Conservation (phyloP, 2,797 vertebrate genomes). For the Bradypus variegatus region DNA sequence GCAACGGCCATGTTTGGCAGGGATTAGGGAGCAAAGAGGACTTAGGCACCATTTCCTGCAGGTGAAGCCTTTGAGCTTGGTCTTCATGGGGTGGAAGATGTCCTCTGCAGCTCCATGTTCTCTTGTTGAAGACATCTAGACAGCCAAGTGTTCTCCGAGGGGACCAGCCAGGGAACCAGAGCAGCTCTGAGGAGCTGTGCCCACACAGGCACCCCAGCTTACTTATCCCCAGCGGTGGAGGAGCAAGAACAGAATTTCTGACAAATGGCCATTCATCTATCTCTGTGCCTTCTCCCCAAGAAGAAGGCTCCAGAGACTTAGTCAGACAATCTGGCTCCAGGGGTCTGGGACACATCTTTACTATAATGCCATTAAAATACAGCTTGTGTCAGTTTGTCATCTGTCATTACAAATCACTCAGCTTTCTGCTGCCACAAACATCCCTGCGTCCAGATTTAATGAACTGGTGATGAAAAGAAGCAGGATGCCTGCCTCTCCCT, state of each 20-base stretch:
- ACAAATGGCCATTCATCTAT: too few relatives aligned
- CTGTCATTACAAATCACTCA: not conserved
- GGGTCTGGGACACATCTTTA: not conserved
- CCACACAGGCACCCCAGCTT: not conserved
- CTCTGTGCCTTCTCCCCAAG: not conserved
- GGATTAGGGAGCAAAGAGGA: not conserved
- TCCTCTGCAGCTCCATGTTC: accelerated
- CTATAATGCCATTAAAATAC: not conserved
- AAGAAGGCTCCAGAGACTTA: not conserved
- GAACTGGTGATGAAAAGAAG: not conserved
- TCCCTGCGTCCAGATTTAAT: not conserved
- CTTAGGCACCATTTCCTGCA: not conserved
- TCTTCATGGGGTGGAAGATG: not conserved
- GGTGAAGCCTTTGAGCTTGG: not conserved
- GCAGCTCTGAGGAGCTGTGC: accelerated
- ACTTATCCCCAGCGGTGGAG: accelerated
- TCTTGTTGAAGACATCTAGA: accelerated
- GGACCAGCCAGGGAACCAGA: not conserved
- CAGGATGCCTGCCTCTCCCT: not conserved
- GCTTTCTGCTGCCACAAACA: not conserved
- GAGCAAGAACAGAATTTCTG: not conserved
- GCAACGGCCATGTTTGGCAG: not conserved
- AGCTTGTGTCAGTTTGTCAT: not conserved
- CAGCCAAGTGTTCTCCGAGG: accelerated
- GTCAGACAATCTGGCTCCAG: not conserved